Evolutionary conservation across 2,113 vertebrate species (phyloP).

Genomic region (Dryoscopus gambensis): DNA sequence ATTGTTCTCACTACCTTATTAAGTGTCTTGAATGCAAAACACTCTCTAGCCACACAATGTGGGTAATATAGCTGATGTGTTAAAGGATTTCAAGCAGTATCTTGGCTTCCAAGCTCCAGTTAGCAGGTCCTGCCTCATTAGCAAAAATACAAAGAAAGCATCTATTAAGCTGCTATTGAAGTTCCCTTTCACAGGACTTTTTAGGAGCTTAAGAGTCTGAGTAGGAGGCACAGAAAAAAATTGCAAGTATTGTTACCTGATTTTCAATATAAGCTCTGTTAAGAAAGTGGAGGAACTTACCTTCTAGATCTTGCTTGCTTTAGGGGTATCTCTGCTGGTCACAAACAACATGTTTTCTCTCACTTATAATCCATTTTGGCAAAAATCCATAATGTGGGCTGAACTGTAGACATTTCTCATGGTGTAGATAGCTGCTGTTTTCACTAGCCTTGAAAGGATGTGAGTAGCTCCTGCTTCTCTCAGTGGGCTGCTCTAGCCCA

Average conservation of each 20-base stretch:
- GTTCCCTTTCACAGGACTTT: neutral
- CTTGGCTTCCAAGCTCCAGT: neutral
- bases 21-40: neutral
- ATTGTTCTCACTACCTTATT: neutral
- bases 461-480: neutral
- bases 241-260: neutral
- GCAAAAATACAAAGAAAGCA: neutral
- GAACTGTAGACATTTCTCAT: neutral
- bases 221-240: neutral
- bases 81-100: neutral
- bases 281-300: neutral
- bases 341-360: neutral
- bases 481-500: neutral
- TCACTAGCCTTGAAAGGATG: neutral
- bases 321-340: neutral
- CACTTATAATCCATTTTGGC: neutral
- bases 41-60: neutral
- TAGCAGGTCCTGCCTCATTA: neutral
- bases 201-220: neutral
- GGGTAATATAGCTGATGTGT: neutral
- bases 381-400: neutral
- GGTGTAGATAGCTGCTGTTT: constrained; percentile 14
- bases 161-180: neutral
- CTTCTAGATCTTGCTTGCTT: neutral
- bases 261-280: neutral